phyloP scores from a whole-genome alignment of 2,113 vertebrate species.

The Chaenogobius annularis region DNA sequence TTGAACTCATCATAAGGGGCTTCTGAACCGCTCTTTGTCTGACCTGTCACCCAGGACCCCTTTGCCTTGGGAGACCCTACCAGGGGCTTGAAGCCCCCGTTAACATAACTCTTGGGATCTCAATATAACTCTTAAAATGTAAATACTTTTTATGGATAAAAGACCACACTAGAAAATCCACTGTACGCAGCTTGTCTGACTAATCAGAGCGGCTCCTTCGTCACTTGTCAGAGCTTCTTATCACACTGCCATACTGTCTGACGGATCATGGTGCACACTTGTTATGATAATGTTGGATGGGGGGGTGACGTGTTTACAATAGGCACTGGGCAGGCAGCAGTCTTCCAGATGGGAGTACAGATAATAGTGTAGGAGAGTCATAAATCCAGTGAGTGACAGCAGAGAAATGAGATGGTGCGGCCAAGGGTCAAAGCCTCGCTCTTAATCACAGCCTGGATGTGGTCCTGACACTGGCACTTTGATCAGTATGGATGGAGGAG shows the following conservation, averaged over 20 bases:
- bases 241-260: not conserved
- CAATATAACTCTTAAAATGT: not conserved
- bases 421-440: not conserved
- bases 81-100: too few relatives aligned
- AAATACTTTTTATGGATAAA: not conserved
- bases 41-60: too few relatives aligned
- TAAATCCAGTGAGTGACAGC: conserved; percentile 6
- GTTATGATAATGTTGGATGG: not conserved
- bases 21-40: too few relatives aligned
- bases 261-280: not conserved
- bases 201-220: not conserved
- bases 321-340: not conserved
- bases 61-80: too few relatives aligned
- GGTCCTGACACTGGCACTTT: not conserved
- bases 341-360: conserved; percentile 5
- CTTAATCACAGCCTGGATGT: conserved; percentile 2
- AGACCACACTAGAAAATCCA: not conserved
- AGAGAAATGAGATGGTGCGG: not conserved
- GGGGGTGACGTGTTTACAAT: conserved; percentile 11
- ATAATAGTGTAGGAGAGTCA: conserved; percentile 4
- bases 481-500: not conserved
- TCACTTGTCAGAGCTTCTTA: not conserved
- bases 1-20: too few relatives aligned
- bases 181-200: not conserved
- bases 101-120: too few relatives aligned